Conservation (phyloP, 2,113 vertebrate species). For the Condylura cristata region DNA sequence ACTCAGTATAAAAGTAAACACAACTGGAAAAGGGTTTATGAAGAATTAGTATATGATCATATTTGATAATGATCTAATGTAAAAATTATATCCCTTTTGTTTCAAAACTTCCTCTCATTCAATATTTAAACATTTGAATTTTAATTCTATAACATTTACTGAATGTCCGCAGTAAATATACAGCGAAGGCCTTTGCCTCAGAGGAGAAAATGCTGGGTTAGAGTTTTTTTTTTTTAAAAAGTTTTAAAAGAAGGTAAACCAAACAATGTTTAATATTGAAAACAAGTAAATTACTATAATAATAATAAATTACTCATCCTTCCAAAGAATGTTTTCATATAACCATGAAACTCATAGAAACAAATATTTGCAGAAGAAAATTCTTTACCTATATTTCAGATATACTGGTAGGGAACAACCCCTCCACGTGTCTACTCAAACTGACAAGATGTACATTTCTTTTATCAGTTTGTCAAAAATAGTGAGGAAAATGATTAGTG, state of each 20-base stretch:
- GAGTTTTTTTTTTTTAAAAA: not conserved
- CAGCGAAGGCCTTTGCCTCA: not conserved
- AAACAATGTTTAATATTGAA: constrained; percentile 28
- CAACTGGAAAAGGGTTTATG: not conserved
- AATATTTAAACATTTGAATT: constrained; percentile 41
- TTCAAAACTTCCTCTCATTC: constrained; percentile 14
- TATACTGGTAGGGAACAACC: not conserved
- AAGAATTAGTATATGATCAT: constrained; percentile 21
- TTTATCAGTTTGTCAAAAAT: not conserved
- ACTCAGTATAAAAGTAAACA: not conserved
- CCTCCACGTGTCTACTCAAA: not conserved
- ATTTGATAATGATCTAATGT: not conserved
- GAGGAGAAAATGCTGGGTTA: not conserved
- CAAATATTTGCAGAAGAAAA: constrained; percentile 26
- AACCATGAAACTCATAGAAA: not conserved
- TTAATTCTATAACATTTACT: constrained; percentile 21
- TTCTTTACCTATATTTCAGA: not conserved
- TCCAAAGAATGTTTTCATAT: constrained; percentile 18
- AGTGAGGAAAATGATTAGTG: not conserved
- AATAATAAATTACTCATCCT: not conserved
- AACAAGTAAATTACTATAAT: constrained; percentile 24
- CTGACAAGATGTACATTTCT: not conserved
- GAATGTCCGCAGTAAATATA: not conserved
- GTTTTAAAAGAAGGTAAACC: constrained; percentile 5
- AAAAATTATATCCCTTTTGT: constrained; percentile 19